Percentiles rank a stretch among this genome's conserved stretches.
These are phyloP conservation scores for Parapristionchus giblindavisi DNA, from an alignment of 2,888 invertebrate species.

Conservation along the genomic window DNA sequence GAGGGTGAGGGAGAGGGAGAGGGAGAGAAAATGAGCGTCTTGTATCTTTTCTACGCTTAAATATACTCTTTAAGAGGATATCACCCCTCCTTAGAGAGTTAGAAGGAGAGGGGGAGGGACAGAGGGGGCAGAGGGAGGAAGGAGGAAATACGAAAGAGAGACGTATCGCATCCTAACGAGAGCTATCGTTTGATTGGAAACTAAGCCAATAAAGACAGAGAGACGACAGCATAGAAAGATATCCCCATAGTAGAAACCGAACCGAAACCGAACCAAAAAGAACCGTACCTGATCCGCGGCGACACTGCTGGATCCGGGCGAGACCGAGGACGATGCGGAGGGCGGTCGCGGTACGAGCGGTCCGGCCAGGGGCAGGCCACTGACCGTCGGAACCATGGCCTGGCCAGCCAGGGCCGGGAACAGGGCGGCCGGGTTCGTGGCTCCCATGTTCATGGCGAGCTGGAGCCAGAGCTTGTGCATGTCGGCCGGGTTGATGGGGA, in stretches of 20 bases:
- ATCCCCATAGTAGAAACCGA: neutral
- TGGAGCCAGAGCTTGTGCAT: slow-evolving; percentile 51
- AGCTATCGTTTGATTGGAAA: slow-evolving; percentile 31
- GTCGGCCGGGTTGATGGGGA: slow-evolving; percentile 39
- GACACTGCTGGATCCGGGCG: slow-evolving; percentile 36
- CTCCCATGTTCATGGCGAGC: slow-evolving; percentile 38
- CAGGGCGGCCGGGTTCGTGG: neutral
- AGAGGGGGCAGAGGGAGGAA: neutral
- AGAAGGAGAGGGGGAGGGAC: neutral
- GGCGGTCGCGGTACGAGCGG: slow-evolving; percentile 20
- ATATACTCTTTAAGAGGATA: too few relatives aligned
- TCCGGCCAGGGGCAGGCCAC: neutral
- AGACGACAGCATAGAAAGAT: slow-evolving; percentile 21
- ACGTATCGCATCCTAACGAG: neutral
- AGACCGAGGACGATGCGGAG: neutral
- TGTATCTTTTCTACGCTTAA: too few relatives aligned
- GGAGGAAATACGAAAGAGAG: neutral
- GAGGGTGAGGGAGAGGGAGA: slow-evolving; percentile 39
- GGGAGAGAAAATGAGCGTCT: slow-evolving; percentile 42
- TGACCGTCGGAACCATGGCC: too few relatives aligned
- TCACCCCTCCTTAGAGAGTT: neutral
- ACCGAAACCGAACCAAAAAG: slow-evolving; percentile 30
- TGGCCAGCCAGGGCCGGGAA: neutral
- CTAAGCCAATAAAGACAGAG: neutral
- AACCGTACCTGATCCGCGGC: slow-evolving; percentile 54